Base-by-base conservation (phyloP, 2,888 invertebrate species). In the Pogonocherus hispidulus region DNA sequence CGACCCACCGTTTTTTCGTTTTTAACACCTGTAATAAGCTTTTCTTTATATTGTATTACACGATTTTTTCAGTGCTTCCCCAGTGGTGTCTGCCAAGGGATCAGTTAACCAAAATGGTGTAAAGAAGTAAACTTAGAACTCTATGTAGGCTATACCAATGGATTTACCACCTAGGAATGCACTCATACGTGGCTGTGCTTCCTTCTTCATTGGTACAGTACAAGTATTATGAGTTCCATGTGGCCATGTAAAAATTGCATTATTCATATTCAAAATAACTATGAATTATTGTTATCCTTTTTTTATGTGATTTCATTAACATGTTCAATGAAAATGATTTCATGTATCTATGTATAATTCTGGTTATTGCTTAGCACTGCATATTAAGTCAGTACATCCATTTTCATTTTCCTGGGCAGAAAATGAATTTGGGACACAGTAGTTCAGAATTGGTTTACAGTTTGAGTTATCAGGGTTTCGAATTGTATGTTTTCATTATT, bases 391-490 rank as follows among this genome's bases (percentile, higher is more conserved):
- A 80, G 83, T 83, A 83, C 76, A 77, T 82, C 84, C 84, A 81
- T 79, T 84, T 83, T 82, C 84, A 81, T 84, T 85, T 84, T 84
- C 78, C 69, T 76, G 84, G 84, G 84, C 84, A 82, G 79, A 82
- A 84, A 84, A 83, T 82, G 82, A 81, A 82, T 81, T 82, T 79
- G 84, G 83, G 81, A 69, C 76, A 80, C 80, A 82, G 80, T 84
- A 84, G 84, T 81, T 84, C 84, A 84, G 84, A 84, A 84, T 85
- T 84, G 83, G 78, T 82, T 82, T 79, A 72, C 75, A 72, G 73
- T 75, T 69, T 63, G 18, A 23, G 41, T 32, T 59, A 32, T 46
- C 47, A 5, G 14, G 32, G 47, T 59, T 59, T 59, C 66, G 63
- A 70, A 54, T 71, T 67, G 66, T 66, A 64, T 68, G 63, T 63